Conservation (phyloP, 2,797 vertebrate species). For the Nyctibius grandis region DNA sequence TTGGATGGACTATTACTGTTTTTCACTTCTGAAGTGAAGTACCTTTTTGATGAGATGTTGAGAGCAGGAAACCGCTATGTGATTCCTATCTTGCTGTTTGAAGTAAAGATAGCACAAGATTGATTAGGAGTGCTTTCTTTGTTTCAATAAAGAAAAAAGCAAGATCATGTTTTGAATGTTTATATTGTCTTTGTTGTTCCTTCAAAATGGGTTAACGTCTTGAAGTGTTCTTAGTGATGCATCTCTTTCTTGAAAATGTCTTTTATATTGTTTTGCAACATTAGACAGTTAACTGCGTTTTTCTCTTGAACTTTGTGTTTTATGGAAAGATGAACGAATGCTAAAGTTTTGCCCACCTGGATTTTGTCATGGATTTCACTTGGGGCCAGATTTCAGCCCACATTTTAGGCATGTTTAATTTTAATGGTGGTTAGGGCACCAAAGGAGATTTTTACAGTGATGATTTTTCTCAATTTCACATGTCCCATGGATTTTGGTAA, state of each 20-base stretch:
- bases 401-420: not conserved
- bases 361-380: not conserved
- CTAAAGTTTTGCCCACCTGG: not conserved
- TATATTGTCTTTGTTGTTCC: not conserved
- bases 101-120: not conserved
- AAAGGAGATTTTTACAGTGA: not conserved
- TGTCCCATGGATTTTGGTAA: not conserved
- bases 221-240: not conserved
- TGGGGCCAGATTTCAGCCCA: not conserved
- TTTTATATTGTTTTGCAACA: not conserved
- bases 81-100: not conserved
- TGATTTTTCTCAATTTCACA: not conserved
- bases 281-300: not conserved
- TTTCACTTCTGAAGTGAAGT: not conserved
- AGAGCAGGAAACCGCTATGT: not conserved
- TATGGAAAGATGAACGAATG: not conserved
- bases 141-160: not conserved
- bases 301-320: not conserved
- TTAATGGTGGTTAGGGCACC: not conserved
- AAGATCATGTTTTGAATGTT: not conserved
- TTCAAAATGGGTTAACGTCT: not conserved
- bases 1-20: not conserved
- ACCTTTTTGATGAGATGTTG: not conserved
- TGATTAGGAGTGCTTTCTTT: not conserved
- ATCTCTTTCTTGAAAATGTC: not conserved